Conservation (phyloP, 2,797 vertebrate species). For the Protonibea diacanthus region DNA sequence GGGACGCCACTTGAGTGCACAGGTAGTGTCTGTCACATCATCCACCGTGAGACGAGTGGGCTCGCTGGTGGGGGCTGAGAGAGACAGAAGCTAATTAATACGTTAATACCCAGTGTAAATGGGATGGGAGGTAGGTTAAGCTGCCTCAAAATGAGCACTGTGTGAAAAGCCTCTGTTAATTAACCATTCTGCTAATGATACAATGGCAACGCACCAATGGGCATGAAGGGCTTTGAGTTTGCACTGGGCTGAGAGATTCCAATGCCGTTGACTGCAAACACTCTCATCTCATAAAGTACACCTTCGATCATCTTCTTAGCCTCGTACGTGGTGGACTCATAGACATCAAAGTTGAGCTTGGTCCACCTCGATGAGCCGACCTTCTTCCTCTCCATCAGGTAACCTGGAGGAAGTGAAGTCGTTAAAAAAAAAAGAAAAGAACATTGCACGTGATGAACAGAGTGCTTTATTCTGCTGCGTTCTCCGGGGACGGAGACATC, state of each 20-base stretch:
- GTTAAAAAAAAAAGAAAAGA: neutral
- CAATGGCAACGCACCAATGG: constrained; percentile 87
- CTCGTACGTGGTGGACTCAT: constrained; percentile 86
- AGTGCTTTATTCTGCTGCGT: constrained; percentile 44
- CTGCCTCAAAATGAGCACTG: constrained; percentile 63
- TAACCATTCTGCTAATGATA: constrained; percentile 66
- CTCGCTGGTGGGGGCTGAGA: constrained; percentile 88
- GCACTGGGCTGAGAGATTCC: constrained; percentile 90
- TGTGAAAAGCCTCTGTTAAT: constrained; percentile 68
- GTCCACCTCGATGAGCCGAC: constrained; percentile 90
- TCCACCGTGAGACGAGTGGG: constrained; percentile 89
- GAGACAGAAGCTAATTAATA: constrained; percentile 69
- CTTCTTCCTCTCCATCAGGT: constrained; percentile 93
- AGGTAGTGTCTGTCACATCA: constrained; percentile 90
- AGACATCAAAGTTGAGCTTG: constrained; percentile 92
- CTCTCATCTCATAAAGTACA: constrained; percentile 92
- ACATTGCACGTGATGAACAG: constrained; percentile 24
- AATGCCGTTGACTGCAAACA: constrained; percentile 91
- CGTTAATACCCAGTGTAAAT: constrained; percentile 58
- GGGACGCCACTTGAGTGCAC: constrained; percentile 91
- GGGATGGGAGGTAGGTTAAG: constrained; percentile 62
- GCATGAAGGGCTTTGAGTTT: constrained; percentile 93
- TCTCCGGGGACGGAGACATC: constrained; percentile 56
- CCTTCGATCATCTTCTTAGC: constrained; percentile 94
- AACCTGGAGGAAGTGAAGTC: constrained; percentile 81